Percentiles rank a stretch among this genome's conserved stretches.
phyloP scores from a whole-genome alignment of 2,797 vertebrate species.

The Melanotaenia pygmaea region DNA sequence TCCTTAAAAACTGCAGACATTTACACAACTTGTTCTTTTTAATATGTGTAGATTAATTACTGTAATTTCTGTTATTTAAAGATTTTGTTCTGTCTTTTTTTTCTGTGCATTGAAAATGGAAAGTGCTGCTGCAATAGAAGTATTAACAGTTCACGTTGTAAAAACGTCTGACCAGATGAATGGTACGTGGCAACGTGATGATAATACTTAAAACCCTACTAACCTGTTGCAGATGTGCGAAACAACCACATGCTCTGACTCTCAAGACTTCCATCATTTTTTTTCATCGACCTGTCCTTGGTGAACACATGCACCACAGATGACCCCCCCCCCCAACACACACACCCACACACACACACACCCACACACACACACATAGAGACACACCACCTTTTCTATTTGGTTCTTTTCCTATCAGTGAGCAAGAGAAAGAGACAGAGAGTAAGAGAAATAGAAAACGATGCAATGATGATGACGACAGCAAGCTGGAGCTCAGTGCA shows the following conservation, averaged over 20 bases:
- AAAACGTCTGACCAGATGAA: not conserved
- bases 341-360: too few relatives aligned
- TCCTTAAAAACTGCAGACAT: too few relatives aligned
- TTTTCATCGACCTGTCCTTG: conserved; percentile 12
- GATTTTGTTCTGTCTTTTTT: too few relatives aligned
- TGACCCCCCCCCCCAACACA: conserved; percentile 26
- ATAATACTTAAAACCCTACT: not conserved
- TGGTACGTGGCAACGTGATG: not conserved
- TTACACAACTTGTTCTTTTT: too few relatives aligned
- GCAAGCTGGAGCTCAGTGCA: conserved; percentile 89
- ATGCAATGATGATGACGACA: conserved; percentile 70
- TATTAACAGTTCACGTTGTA: not conserved
- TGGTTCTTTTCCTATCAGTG: conserved; percentile 43
- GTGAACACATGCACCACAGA: conserved; percentile 41
- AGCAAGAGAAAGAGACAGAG: conserved; percentile 68
- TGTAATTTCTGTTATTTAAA: too few relatives aligned
- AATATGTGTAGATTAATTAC: too few relatives aligned
- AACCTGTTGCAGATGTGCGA: conserved; percentile 9
- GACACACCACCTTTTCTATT: conserved; percentile 57
- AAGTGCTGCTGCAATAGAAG: too few relatives aligned
- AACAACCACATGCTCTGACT: conserved; percentile 1
- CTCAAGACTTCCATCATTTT: conserved; percentile 17
- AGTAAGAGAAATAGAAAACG: conserved; percentile 72
- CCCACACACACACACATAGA: too few relatives aligned
- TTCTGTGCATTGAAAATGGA: too few relatives aligned